Evolutionary conservation across 2,113 vertebrate genomes (phyloP).

Genomic region (Syngnathus scovelli): DNA sequence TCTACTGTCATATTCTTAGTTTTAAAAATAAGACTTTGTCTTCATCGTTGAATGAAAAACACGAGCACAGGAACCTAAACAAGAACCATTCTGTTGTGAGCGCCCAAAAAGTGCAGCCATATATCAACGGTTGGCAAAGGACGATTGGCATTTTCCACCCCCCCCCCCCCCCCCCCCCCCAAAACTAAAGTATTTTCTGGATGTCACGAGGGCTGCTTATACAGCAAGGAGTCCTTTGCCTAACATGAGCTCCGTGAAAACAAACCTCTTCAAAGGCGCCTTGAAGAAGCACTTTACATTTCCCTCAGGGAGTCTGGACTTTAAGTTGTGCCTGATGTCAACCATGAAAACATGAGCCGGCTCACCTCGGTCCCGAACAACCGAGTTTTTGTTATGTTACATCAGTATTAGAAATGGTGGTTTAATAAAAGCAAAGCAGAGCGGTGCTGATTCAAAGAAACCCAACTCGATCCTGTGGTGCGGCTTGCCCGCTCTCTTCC

Average conservation of each 20-base stretch:
- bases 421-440: conserved; percentile 60
- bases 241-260: conserved; percentile 38
- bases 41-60: conserved; percentile 1
- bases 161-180: neutral
- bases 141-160: conserved; percentile 11
- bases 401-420: conserved; percentile 60
- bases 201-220: conserved; percentile 20
- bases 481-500: conserved; percentile 51
- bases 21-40: neutral
- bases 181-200: conserved; percentile 9
- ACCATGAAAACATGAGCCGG: conserved; percentile 24
- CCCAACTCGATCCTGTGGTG: conserved; percentile 70
- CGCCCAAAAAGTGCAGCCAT: neutral
- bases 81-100: conserved; percentile 8
- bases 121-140: conserved; percentile 17
- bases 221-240: conserved; percentile 29
- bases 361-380: conserved; percentile 39
- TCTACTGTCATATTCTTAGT: neutral
- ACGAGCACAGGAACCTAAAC: conserved; percentile 9
- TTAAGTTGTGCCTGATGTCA: conserved; percentile 53
- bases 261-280: conserved; percentile 52
- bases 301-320: conserved; percentile 37
- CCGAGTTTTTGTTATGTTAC: conserved; percentile 51
- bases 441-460: conserved; percentile 78
- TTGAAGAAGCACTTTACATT: conserved; percentile 50